Evolutionary conservation across 2,113 vertebrate species (phyloP).

Genomic region (Apaloderma vittatum): DNA sequence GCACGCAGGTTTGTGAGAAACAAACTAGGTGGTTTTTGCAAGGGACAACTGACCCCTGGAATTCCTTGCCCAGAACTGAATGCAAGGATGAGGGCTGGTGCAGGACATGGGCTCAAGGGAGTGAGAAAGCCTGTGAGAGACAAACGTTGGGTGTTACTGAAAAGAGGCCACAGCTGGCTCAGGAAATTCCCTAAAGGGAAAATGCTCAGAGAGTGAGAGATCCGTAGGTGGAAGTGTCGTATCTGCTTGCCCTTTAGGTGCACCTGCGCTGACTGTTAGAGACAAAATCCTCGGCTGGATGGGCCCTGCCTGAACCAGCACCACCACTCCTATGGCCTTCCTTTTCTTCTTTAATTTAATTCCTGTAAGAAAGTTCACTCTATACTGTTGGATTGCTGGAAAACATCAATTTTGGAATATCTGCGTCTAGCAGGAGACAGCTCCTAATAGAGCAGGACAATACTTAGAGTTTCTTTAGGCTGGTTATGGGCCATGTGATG

Average conservation of each 20-base stretch:
- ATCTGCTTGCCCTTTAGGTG: not conserved
- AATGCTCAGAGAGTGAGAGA: not conserved
- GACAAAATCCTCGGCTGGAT: fast-evolving
- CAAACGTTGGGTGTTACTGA: not conserved
- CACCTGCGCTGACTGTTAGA: fast-evolving
- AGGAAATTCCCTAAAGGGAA: not conserved
- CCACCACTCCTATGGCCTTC: fast-evolving
- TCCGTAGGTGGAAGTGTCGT: not conserved
- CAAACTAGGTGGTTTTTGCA: not conserved
- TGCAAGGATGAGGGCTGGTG: fast-evolving
- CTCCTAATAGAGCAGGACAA: fast-evolving
- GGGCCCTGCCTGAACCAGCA: not conserved
- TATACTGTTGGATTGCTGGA: not conserved
- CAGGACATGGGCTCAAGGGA: not conserved
- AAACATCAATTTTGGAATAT: not conserved
- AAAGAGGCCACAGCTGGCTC: not conserved
- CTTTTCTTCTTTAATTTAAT: not conserved
- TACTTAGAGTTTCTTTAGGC: fast-evolving
- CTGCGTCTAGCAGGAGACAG: not conserved
- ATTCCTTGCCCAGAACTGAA: not conserved
- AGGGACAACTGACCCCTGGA: not conserved
- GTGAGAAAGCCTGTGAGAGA: not conserved
- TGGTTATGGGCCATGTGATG: not conserved
- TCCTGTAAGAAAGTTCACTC: not conserved
- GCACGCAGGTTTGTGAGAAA: not conserved